Evolutionary conservation across 2,888 invertebrate genomes (phyloP).

Genomic region (Alviniconcha strummeri): DNA sequence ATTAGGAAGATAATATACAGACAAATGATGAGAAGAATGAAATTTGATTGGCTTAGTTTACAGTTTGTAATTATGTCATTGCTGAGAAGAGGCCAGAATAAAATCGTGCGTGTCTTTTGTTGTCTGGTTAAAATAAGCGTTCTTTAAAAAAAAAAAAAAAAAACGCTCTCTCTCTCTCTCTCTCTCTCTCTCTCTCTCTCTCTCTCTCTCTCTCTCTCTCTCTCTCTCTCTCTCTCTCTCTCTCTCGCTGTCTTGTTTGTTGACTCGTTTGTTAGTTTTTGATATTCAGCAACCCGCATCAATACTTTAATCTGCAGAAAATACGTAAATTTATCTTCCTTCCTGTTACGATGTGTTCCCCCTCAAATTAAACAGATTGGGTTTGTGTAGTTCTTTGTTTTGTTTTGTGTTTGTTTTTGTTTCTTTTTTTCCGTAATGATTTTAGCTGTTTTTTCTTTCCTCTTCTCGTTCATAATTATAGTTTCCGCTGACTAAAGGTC

Average conservation of each 20-base stretch:
- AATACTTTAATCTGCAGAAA: too few relatives aligned
- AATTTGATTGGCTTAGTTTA: too few relatives aligned
- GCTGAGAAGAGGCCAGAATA: too few relatives aligned
- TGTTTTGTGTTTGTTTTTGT: neutral
- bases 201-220: neutral
- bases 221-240: neutral
- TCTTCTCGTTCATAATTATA: too few relatives aligned
- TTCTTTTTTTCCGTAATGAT: neutral
- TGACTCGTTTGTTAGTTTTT: neutral
- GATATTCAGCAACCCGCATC: neutral
- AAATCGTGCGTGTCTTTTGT: too few relatives aligned
- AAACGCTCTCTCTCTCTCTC: conserved; percentile 4
- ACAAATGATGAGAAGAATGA: too few relatives aligned
- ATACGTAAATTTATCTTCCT: too few relatives aligned
- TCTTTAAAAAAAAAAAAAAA: too few relatives aligned
- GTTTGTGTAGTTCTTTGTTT: neutral
- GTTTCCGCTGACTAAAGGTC: too few relatives aligned
- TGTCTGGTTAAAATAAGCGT: too few relatives aligned
- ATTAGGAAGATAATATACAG: too few relatives aligned
- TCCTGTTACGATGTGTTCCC: neutral
- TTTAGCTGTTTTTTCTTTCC: neutral
- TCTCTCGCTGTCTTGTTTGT: neutral
- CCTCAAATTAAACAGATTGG: neutral
- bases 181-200: conserved; percentile 14
- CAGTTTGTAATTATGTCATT: too few relatives aligned